phyloP scores from a whole-genome alignment of 1,140 invertebrate species.

The Heliothis subflexa region DNA sequence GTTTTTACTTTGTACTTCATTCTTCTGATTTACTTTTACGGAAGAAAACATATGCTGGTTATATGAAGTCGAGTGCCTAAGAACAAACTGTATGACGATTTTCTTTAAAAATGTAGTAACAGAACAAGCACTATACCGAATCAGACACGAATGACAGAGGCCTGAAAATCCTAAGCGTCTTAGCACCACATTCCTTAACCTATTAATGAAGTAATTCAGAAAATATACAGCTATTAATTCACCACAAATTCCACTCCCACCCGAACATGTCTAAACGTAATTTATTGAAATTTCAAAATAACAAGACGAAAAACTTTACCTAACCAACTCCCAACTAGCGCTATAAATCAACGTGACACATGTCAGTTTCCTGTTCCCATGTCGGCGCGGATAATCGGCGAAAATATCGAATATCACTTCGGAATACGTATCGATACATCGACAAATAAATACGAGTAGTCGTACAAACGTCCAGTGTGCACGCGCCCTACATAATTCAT shows the following conservation, averaged over 20 bases:
- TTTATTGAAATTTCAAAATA: slow-evolving; percentile 32
- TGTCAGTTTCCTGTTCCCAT: slow-evolving; percentile 48
- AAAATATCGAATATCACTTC: slow-evolving; percentile 53
- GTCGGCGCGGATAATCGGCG: slow-evolving; percentile 48
- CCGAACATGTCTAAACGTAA: background rate
- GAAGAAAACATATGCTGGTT: background rate
- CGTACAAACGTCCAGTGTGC: slow-evolving; percentile 45
- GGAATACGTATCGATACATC: slow-evolving; percentile 50
- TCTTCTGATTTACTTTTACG: background rate
- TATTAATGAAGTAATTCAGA: background rate
- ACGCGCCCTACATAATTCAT: slow-evolving; percentile 39
- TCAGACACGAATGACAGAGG: background rate
- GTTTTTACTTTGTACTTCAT: slow-evolving; percentile 12
- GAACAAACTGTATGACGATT: background rate
- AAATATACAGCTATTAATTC: slow-evolving; percentile 2
- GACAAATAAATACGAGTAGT: slow-evolving; percentile 52
- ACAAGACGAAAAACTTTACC: slow-evolving; percentile 13
- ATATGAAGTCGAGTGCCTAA: background rate
- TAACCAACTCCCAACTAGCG: slow-evolving; percentile 4
- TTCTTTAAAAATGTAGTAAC: background rate
- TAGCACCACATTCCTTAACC: background rate
- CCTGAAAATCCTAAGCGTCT: background rate
- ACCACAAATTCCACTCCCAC: slow-evolving; percentile 10
- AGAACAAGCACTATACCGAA: background rate
- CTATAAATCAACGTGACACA: slow-evolving; percentile 39